Base-by-base conservation (phyloP, 2,888 invertebrate genomes). In the Clunio marinus region DNA sequence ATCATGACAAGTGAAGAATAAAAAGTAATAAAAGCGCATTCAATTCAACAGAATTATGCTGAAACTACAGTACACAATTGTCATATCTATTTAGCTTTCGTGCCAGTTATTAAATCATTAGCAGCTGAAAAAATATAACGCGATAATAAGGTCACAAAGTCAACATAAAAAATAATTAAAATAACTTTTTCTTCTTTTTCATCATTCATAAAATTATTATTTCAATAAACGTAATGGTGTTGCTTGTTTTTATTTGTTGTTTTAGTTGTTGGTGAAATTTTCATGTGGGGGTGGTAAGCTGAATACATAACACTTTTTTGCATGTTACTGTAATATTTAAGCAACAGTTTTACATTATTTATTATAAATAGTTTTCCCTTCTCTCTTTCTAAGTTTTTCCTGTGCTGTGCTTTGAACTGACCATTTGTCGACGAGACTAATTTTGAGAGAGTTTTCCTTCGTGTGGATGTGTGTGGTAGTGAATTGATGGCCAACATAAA, bases 291-390 rank as follows among this genome's bases (percentile, higher is more conserved):
- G 45, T 45, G 45, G 45, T 45, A 15, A 5, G 45, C 51, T 8
- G n/a, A 41, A n/a, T 8, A 3, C 51, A 13, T 27, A 32, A 59
- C 28, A 59, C 28, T 28, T 15, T 65, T 65, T 57, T 65, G 22
- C 45, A 27, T 65, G 63, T 65, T 27, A 46, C 63, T 46, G 35
- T 60, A 32, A 65, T 45, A 46, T 65, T 65, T 46, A 27, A 65
- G 63, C 63, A 65, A 65, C 63, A 65, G 63, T 65, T 65, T 65
- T 51, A 63, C 63, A 65, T 65, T 65, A 65, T 65, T 65, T 65
- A 65, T 65, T 63, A 20, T 28, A 35, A 22, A 46, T 7, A 20
- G n/a, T 46, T 46, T 45, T 20, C 17, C 46, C 5, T 10, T 25
- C 22, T 22, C 51, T 51, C 10, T 41, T 15, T 3, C 51, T 51